A percentile compares a stretch with the other conserved stretches of the same genome.
Evolutionary conservation across 2,113 vertebrate species (phyloP).

Genomic region (Pongo pygmaeus): DNA sequence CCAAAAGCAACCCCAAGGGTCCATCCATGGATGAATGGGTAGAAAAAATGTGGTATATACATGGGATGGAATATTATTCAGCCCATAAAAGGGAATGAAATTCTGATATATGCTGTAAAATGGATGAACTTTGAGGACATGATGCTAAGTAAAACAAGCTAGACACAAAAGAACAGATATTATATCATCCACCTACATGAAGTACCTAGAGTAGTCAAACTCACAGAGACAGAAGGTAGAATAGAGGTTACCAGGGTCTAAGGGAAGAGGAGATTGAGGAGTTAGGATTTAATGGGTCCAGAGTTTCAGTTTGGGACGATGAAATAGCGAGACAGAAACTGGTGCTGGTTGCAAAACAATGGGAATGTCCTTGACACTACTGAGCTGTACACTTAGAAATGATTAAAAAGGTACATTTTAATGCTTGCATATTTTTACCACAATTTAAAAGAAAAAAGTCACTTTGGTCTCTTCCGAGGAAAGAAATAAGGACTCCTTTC

Average conservation of each 20-base stretch:
- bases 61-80: neutral
- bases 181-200: neutral
- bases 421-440: neutral
- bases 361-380: neutral
- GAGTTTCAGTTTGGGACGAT: neutral
- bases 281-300: neutral
- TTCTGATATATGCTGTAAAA: too few species aligned
- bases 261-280: rapidly evolving
- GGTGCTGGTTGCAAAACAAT: too few species aligned
- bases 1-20: neutral
- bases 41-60: too few species aligned
- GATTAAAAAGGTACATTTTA: neutral
- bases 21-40: rapidly evolving
- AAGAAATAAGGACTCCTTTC: neutral
- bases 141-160: neutral
- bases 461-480: neutral
- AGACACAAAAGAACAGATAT: neutral
- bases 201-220: neutral
- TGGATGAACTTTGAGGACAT: neutral
- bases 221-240: neutral
- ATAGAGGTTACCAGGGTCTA: neutral
- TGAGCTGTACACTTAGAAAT: neutral
- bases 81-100: neutral
- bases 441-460: neutral
- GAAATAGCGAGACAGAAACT: neutral